These are phyloP conservation scores for Lithobates pipiens DNA, from an alignment of 2,797 vertebrate species.

Conservation along the genomic window DNA sequence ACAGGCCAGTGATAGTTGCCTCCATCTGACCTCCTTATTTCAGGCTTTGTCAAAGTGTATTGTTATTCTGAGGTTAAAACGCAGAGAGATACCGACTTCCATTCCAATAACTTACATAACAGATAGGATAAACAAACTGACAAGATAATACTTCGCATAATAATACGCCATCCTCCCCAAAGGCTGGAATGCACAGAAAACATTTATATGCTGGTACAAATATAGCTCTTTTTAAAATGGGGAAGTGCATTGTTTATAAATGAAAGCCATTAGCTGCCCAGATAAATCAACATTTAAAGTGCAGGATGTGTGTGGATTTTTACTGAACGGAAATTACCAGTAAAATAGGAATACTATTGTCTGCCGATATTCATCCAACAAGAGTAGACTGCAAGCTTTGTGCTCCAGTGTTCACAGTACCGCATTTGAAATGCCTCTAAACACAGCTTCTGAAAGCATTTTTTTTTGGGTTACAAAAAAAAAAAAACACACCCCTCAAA, in stretches of 20 bases:
- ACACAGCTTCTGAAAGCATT: no score
- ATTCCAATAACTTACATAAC: neutral
- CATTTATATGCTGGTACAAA: neutral
- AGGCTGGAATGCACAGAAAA: neutral
- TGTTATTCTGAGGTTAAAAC: neutral
- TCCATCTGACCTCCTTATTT: neutral
- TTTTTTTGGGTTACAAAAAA: no score
- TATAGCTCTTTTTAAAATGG: neutral
- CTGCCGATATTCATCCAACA: conserved; percentile 23
- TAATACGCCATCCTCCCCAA: neutral
- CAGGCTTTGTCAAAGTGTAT: no score
- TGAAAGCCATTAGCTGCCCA: conserved; percentile 6
- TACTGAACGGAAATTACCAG: conserved; percentile 26
- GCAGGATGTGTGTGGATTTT: conserved; percentile 42
- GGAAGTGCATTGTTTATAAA: conserved; percentile 13
- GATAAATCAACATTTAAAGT: conserved; percentile 24
- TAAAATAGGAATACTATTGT: conserved; percentile 43
- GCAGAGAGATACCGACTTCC: neutral
- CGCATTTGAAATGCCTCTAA: no score
- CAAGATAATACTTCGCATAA: neutral
- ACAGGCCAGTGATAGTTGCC: no score
- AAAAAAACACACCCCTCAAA: no score
- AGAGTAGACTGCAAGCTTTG: conserved; percentile 31
- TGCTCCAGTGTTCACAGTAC: neutral
- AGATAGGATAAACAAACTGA: neutral